phyloP scores from a whole-genome alignment of 2,888 invertebrate species.

The Eupeodes luniger region DNA sequence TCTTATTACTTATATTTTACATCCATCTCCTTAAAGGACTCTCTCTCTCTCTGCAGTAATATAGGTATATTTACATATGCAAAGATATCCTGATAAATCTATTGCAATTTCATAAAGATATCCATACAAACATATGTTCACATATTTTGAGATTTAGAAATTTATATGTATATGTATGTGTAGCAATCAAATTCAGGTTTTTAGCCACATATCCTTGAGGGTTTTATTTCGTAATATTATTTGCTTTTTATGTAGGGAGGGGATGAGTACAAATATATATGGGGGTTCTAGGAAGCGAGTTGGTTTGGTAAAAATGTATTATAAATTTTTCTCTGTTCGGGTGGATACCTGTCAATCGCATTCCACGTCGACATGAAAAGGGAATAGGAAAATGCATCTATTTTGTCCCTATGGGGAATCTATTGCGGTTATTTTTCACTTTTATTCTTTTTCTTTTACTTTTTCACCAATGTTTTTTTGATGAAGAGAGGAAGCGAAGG shows the following conservation, averaged over 20 bases:
- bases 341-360: slow-evolving; percentile 60
- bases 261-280: too few species aligned
- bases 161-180: not conserved
- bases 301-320: not conserved
- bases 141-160: too few species aligned
- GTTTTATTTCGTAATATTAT: slow-evolving; percentile 41
- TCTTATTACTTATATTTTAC: not conserved
- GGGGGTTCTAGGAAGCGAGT: not conserved
- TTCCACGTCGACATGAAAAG: slow-evolving; percentile 45
- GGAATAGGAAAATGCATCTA: slow-evolving; percentile 42
- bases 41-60: not conserved
- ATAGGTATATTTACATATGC: not conserved
- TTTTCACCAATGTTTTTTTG: not conserved
- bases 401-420: slow-evolving; percentile 29
- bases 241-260: not conserved
- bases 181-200: slow-evolving; percentile 39
- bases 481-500: too few species aligned
- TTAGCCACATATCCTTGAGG: slow-evolving; percentile 9
- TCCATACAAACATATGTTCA: not conserved
- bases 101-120: slow-evolving; percentile 44
- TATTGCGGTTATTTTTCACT: slow-evolving; percentile 64
- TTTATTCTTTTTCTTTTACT: slow-evolving; percentile 2
- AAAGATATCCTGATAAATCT: slow-evolving; percentile 36
- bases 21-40: slow-evolving; percentile 1
- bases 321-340: slow-evolving; percentile 13